Conservation (phyloP, 1,140 invertebrate genomes). For the Belonocnema kinseyi region DNA sequence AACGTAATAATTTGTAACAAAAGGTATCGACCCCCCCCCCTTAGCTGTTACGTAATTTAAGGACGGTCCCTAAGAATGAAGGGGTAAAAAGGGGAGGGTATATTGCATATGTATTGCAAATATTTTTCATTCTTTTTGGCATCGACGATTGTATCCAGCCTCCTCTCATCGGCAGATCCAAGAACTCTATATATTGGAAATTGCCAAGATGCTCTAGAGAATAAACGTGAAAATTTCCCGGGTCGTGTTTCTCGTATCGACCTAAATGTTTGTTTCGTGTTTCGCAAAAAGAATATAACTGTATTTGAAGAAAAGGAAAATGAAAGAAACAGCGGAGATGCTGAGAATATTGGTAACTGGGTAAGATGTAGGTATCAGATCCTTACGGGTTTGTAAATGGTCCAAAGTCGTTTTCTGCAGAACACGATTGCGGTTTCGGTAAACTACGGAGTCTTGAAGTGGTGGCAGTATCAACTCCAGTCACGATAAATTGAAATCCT, state of each 20-base stretch:
- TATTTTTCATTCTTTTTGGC: not conserved
- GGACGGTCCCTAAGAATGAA: too few relatives aligned
- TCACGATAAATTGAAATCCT: not conserved
- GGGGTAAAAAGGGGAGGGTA: too few relatives aligned
- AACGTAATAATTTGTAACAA: too few relatives aligned
- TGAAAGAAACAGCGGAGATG: not conserved
- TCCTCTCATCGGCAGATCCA: conserved; percentile 9
- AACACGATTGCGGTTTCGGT: not conserved
- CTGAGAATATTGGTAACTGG: not conserved
- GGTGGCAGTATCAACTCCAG: not conserved
- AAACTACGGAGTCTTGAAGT: not conserved
- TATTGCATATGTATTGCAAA: conserved; percentile 1
- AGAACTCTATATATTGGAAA: conserved; percentile 17
- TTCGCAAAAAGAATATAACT: not conserved
- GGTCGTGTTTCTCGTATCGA: conserved; percentile 8
- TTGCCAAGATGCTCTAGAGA: conserved; percentile 18
- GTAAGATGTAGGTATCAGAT: conserved; percentile 13
- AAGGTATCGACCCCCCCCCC: too few relatives aligned
- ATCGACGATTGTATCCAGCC: not conserved
- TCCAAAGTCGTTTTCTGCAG: conserved; percentile 9
- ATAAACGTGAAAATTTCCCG: conserved; percentile 6
- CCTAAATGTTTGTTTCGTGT: conserved; percentile 2
- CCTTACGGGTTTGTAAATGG: conserved; percentile 14
- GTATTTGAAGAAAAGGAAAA: not conserved
- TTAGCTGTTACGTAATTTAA: too few relatives aligned